These are phyloP conservation scores for Chloroceryle aenea DNA, from an alignment of 2,113 vertebrate species.

Conservation along the genomic window DNA sequence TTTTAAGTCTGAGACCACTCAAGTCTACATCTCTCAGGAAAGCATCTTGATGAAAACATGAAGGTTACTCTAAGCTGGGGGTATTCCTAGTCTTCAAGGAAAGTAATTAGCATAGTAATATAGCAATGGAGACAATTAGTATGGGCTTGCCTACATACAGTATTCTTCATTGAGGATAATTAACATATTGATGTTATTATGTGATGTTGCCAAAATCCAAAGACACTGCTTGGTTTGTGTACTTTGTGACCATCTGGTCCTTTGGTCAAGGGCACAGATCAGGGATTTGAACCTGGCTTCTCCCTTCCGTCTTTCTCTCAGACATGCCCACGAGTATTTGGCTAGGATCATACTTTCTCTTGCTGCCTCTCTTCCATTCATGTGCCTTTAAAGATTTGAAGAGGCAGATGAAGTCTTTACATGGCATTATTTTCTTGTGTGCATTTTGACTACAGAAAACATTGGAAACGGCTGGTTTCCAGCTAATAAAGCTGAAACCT, in stretches of 20 bases:
- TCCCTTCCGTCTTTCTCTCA: neutral
- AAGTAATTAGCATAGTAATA: neutral
- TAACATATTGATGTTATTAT: neutral
- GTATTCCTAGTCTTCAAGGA: neutral
- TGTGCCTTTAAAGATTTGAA: neutral
- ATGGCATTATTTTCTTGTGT: neutral
- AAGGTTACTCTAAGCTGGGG: neutral
- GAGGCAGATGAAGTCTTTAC: neutral
- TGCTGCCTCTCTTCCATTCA: neutral
- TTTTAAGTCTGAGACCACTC: neutral
- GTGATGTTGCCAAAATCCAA: neutral
- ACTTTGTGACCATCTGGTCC: neutral
- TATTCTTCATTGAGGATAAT: neutral
- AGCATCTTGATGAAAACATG: neutral
- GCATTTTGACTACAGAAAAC: neutral
- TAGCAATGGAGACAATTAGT: neutral
- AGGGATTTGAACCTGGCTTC: neutral
- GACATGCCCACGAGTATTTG: neutral
- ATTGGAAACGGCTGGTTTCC: neutral
- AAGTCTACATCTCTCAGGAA: neutral
- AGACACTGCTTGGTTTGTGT: neutral
- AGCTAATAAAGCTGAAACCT: constrained; percentile 6
- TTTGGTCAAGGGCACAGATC: neutral
- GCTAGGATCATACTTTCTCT: neutral
- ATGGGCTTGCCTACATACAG: neutral